These are phyloP conservation scores for Spilarctia lutea DNA, from an alignment of 2,888 invertebrate species.

Conservation along the genomic window DNA sequence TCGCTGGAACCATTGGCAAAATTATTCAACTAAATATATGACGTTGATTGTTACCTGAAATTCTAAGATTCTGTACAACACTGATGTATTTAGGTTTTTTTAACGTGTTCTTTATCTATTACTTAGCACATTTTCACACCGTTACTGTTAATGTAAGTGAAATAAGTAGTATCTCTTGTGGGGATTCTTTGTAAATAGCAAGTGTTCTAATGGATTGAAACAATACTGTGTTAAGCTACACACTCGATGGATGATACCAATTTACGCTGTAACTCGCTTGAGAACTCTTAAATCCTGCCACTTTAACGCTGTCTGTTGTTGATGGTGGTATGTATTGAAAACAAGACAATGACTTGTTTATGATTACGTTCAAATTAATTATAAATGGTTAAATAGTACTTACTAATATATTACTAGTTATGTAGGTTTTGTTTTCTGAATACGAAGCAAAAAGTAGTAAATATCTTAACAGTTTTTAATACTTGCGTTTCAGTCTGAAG, in stretches of 20 bases:
- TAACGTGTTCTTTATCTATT: background rate
- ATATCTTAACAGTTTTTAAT: background rate
- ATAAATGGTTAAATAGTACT: background rate
- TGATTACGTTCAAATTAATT: background rate
- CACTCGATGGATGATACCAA: conserved; percentile 10
- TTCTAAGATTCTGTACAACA: background rate
- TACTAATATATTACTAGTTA: background rate
- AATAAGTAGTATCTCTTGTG: background rate
- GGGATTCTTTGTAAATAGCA: conserved; percentile 2
- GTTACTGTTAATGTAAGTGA: background rate
- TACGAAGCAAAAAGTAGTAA: background rate
- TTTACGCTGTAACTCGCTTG: background rate
- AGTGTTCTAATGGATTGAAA: conserved; percentile 9
- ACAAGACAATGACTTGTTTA: background rate
- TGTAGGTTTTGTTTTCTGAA: background rate
- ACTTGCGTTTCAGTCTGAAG: background rate
- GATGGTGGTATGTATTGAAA: background rate
- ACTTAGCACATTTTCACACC: background rate
- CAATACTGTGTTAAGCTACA: background rate
- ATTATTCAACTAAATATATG: conserved; percentile 3
- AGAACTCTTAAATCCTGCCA: conserved; percentile 7
- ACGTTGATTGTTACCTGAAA: background rate
- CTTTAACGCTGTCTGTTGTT: background rate
- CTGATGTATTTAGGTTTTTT: background rate
- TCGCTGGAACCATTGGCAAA: background rate